Conservation (phyloP, 1,140 invertebrate species). For the Dinothrombium tinctorium region DNA sequence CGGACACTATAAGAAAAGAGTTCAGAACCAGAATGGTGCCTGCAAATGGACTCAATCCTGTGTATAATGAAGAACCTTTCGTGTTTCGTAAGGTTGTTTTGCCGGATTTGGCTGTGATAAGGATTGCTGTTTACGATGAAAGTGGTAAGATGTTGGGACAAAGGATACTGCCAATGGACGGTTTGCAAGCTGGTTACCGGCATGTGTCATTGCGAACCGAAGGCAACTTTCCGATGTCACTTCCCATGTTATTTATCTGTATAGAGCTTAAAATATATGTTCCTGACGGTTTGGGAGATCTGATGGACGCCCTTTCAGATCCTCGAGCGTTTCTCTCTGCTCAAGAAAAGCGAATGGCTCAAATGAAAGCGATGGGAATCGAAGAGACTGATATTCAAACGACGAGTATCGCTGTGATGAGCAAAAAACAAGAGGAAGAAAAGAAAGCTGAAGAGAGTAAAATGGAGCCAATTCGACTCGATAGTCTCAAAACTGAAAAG, state of each 20-base stretch:
- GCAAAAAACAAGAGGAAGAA: conserved; percentile 11
- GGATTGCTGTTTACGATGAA: conserved; percentile 97
- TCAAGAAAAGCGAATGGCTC: conserved; percentile 62
- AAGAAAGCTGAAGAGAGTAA: conserved; percentile 26
- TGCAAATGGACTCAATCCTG: conserved; percentile 85
- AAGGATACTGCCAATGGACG: conserved; percentile 86
- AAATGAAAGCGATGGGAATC: conserved; percentile 81
- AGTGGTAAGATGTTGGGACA: conserved; percentile 90
- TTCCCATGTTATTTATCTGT: conserved; percentile 96
- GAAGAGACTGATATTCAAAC: conserved; percentile 43
- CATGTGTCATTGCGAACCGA: conserved; percentile 94
- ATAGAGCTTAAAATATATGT: conserved; percentile 99
- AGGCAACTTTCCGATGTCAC: conserved; percentile 93
- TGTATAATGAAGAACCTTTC: conserved; percentile 95
- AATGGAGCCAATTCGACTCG: conserved; percentile 75
- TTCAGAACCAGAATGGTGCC: conserved; percentile 88
- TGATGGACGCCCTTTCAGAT: conserved; percentile 92
- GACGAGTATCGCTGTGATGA: conserved; percentile 11
- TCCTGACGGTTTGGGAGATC: conserved; percentile 90
- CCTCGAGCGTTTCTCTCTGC: conserved; percentile 73
- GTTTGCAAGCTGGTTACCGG: conserved; percentile 84
- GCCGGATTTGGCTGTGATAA: conserved; percentile 84
- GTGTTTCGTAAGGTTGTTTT: conserved; percentile 93
- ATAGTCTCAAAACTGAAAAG: conserved; percentile 71
- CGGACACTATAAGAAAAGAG: conserved; percentile 95